Evolutionary conservation across 2,113 vertebrate species (phyloP).

Genomic region (Herpailurus yagouaroundi): DNA sequence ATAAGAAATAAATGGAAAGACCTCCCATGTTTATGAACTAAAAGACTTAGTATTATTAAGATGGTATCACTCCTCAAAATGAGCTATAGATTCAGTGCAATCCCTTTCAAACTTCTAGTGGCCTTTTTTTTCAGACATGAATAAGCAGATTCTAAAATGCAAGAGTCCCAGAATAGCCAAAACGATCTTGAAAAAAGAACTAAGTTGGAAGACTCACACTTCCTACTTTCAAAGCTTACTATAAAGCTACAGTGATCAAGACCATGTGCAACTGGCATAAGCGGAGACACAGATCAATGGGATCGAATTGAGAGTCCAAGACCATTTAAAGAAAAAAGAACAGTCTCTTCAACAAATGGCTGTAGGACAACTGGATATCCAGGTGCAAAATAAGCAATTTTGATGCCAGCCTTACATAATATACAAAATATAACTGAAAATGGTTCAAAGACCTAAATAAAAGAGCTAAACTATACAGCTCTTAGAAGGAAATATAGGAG

Average conservation of each 20-base stretch:
- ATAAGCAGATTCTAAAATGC: background rate
- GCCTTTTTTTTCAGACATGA: background rate
- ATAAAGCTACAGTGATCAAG: background rate
- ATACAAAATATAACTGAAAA: background rate
- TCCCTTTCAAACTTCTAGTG: background rate
- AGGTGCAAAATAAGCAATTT: background rate
- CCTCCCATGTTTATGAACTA: background rate
- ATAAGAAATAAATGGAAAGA: background rate
- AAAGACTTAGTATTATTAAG: background rate
- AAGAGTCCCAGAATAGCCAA: background rate
- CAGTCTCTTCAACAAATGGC: background rate
- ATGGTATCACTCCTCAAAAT: background rate
- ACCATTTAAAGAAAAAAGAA: background rate
- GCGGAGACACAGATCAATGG: background rate
- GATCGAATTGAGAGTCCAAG: background rate
- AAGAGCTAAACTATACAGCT: background rate
- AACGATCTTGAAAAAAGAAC: background rate
- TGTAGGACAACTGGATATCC: background rate
- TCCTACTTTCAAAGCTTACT: background rate
- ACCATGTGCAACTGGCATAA: background rate
- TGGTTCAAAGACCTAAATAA: slow-evolving; percentile 13
- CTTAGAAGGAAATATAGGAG: background rate
- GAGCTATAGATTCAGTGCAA: background rate
- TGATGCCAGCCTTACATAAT: background rate
- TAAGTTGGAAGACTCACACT: background rate